Conservation (phyloP, 2,113 vertebrate genomes). For the Saimiri boliviensis region DNA sequence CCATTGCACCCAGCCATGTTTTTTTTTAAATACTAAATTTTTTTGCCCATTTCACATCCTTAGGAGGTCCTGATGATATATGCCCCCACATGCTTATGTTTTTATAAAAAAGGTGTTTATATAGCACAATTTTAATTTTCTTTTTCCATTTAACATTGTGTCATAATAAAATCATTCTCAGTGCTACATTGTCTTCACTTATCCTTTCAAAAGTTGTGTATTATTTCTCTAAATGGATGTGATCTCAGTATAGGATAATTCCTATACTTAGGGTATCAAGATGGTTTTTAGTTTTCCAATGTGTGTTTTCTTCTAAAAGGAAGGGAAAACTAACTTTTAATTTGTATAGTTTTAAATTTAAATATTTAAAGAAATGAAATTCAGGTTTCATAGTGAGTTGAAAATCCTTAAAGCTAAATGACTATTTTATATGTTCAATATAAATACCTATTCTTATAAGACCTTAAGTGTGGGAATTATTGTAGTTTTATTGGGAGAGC, state of each 20-base stretch:
- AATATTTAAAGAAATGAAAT: conserved; percentile 17
- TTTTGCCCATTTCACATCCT: no score
- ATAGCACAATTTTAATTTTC: background rate
- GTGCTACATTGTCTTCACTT: background rate
- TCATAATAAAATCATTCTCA: background rate
- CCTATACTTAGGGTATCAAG: background rate
- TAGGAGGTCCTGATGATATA: no score
- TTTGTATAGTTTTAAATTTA: conserved; percentile 24
- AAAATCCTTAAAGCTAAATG: conserved; percentile 34
- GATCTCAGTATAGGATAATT: background rate
- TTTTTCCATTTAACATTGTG: background rate
- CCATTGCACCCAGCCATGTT: no score
- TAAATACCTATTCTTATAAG: background rate
- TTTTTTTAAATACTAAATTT: no score
- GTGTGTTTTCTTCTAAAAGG: conserved; percentile 7
- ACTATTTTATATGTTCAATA: background rate
- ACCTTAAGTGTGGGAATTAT: background rate
- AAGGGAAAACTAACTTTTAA: background rate
- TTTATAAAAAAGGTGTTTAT: background rate
- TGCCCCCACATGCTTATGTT: no score
- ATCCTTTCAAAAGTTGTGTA: background rate
- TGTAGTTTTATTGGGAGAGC: background rate
- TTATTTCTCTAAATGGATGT: background rate
- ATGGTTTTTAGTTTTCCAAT: conserved; percentile 11
- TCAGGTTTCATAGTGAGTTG: background rate